These are phyloP conservation scores for Macquaria australasica DNA, from an alignment of 2,113 vertebrate genomes.

Conservation along the genomic window DNA sequence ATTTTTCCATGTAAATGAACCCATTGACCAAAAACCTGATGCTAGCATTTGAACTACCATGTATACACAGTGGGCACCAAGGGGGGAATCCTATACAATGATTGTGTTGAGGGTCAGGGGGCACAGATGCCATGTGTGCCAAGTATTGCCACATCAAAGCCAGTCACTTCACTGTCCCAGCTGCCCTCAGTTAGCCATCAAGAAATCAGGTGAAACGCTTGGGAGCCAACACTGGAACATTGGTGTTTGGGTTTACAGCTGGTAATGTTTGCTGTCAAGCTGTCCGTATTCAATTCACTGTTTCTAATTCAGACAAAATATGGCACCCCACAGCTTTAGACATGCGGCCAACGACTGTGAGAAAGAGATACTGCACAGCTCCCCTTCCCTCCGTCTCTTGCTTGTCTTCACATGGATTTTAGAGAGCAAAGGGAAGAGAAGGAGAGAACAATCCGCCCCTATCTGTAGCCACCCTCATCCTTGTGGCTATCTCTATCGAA, in stretches of 20 bases:
- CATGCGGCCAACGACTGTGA: constrained; percentile 24
- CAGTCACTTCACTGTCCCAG: constrained; percentile 44
- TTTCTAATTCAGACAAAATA: constrained; percentile 63
- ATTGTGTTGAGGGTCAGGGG: constrained; percentile 73
- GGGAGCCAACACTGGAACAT: constrained; percentile 17
- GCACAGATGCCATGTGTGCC: constrained; percentile 69
- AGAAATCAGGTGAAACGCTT: constrained; percentile 34
- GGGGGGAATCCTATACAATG: constrained; percentile 72
- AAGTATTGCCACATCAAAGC: constrained; percentile 69
- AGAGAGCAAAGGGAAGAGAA: constrained; percentile 36
- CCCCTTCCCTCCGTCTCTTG: constrained; percentile 11
- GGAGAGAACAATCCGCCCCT: constrained; percentile 74
- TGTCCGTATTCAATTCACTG: constrained; percentile 50
- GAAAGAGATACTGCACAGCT: constrained; percentile 55
- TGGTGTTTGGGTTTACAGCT: constrained; percentile 53
- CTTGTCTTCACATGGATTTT: constrained; percentile 48
- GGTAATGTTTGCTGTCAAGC: constrained; percentile 55
- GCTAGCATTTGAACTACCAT: constrained; percentile 77
- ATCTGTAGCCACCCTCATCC: constrained; percentile 78
- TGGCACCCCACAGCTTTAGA: constrained; percentile 42
- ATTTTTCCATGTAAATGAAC: constrained; percentile 83
- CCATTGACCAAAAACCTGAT: constrained; percentile 77
- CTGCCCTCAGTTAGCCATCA: constrained; percentile 53
- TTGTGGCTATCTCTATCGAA: constrained; percentile 66
- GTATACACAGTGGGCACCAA: constrained; percentile 76